Conservation (phyloP, 2,888 invertebrate species). For the Onchidella celtica region DNA sequence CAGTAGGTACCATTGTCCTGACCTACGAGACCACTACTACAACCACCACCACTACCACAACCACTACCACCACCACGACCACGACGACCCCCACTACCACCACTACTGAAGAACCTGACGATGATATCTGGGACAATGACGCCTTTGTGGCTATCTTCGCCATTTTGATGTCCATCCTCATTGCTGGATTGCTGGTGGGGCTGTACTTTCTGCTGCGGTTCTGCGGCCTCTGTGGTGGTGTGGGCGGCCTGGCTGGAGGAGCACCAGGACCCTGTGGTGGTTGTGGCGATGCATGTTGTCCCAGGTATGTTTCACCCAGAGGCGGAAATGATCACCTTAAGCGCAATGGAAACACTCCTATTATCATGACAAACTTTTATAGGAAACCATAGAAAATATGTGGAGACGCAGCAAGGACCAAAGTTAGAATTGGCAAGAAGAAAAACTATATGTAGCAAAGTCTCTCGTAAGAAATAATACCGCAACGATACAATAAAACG, state of each 20-base stretch:
- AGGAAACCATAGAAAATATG: too few species aligned
- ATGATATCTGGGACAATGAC: slow-evolving; percentile 40
- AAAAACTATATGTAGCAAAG: too few species aligned
- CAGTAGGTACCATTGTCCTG: slow-evolving; percentile 49
- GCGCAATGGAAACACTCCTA: too few species aligned
- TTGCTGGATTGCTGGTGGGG: slow-evolving; percentile 18
- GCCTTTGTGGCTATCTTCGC: slow-evolving; percentile 48
- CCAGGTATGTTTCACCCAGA: slow-evolving; percentile 29
- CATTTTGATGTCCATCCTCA: slow-evolving; percentile 38
- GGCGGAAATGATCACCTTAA: too few species aligned
- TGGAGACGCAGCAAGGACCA: too few species aligned
- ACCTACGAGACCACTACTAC: slow-evolving; percentile 54
- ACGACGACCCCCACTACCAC: slow-evolving; percentile 52
- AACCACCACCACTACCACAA: slow-evolving; percentile 55
- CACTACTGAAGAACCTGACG: slow-evolving; percentile 43
- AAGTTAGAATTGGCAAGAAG: too few species aligned
- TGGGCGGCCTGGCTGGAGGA: neutral
- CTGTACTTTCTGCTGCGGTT: slow-evolving; percentile 40
- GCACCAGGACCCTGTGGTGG: neutral
- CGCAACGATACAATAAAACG: too few species aligned
- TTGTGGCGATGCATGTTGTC: slow-evolving; percentile 22
- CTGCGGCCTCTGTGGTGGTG: slow-evolving; percentile 25
- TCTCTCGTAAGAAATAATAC: too few species aligned
- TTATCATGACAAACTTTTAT: too few species aligned
- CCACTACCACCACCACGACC: slow-evolving; percentile 53